phyloP scores from a whole-genome alignment of 2,888 invertebrate genomes.

The Papilio demoleus region DNA sequence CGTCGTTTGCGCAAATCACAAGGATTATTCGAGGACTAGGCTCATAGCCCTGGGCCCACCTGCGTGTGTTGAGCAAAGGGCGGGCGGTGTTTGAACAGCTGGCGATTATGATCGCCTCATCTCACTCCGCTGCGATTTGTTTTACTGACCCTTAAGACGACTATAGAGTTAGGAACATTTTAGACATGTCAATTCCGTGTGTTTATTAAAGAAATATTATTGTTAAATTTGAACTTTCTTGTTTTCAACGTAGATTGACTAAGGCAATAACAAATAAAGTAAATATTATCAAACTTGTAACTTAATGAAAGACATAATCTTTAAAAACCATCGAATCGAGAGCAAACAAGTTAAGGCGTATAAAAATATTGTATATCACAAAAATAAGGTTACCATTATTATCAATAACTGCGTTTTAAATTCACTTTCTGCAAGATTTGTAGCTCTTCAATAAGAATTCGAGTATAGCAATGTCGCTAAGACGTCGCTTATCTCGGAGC shows the following conservation, averaged over 20 bases:
- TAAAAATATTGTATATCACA: no score
- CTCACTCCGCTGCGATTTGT: conserved; percentile 55
- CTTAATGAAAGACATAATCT: background rate
- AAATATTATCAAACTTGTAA: background rate
- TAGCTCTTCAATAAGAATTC: conserved; percentile 7
- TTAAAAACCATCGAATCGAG: background rate
- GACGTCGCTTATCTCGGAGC: conserved; percentile 28
- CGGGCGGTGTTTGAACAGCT: conserved; percentile 49
- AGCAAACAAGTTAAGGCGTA: background rate
- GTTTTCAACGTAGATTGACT: no score
- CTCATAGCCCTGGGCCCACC: conserved; percentile 41
- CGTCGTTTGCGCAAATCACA: conserved; percentile 37
- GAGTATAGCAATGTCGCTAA: conserved; percentile 3
- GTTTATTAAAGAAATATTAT: background rate
- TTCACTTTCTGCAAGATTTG: conserved; percentile 7
- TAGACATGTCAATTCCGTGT: conserved; percentile 14
- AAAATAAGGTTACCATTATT: background rate
- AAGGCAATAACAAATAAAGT: no score
- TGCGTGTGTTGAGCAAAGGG: conserved; percentile 38
- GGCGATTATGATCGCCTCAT: conserved; percentile 53
- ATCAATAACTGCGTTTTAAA: background rate
- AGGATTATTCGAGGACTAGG: conserved; percentile 29
- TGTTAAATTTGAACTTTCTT: no score
- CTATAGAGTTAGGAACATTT: conserved; percentile 39
- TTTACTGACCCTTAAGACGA: conserved; percentile 54